These are phyloP conservation scores for Astreopora myriophthalma DNA, from an alignment of 64 coral and sea anemone species.

Conservation along the genomic window DNA sequence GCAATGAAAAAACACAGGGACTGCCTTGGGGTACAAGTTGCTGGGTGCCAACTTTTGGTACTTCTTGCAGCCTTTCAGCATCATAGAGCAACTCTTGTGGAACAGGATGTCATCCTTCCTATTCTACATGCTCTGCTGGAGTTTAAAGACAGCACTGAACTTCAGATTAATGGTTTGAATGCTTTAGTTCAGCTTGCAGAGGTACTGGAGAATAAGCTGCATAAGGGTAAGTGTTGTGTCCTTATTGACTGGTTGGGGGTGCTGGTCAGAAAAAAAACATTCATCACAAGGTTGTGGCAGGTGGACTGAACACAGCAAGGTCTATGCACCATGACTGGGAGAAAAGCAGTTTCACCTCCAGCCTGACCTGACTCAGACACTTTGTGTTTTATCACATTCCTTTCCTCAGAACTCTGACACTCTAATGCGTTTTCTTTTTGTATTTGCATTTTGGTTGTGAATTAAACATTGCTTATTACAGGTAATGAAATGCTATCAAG, in stretches of 20 bases:
- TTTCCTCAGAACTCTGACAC: too few relatives aligned
- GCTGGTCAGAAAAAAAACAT: too few relatives aligned
- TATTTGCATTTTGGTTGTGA: too few relatives aligned
- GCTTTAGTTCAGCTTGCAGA: constrained; percentile 14
- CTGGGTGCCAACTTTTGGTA: constrained; percentile 53
- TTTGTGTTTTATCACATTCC: too few relatives aligned
- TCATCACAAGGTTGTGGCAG: too few relatives aligned
- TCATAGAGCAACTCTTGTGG: constrained; percentile 60
- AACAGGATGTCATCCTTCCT: constrained; percentile 20
- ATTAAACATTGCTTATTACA: too few relatives aligned
- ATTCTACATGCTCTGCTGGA: constrained; percentile 30
- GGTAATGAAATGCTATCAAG: too few relatives aligned
- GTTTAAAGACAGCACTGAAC: background rate
- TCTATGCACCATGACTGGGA: background rate
- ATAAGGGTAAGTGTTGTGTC: background rate
- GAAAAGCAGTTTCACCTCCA: too few relatives aligned
- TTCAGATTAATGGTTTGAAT: constrained; percentile 52
- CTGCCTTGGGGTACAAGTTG: constrained; percentile 43
- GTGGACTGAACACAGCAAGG: background rate
- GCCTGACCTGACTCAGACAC: too few relatives aligned
- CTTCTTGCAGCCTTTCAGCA: constrained; percentile 17
- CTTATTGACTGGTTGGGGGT: too few relatives aligned
- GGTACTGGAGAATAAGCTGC: background rate
- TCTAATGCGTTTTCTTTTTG: too few relatives aligned
- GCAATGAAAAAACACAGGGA: constrained; percentile 71